These are phyloP conservation scores for Acholoe squamosa DNA, from an alignment of 2,888 invertebrate species.

Conservation along the genomic window DNA sequence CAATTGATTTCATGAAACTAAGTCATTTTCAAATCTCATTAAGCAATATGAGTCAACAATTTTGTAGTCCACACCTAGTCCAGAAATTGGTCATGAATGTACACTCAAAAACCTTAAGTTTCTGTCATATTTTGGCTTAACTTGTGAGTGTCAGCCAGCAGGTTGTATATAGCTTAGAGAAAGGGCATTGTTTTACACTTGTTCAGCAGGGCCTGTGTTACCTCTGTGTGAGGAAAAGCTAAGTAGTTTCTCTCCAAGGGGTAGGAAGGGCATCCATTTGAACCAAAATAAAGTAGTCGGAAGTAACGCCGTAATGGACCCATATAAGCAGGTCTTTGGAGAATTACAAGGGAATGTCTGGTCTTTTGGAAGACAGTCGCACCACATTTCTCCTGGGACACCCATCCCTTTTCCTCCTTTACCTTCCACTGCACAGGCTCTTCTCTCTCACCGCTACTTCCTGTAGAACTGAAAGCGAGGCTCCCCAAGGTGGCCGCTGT, in stretches of 20 bases:
- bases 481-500: not conserved
- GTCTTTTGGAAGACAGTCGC: conserved; percentile 34
- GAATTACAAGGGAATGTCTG: not conserved
- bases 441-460: not conserved
- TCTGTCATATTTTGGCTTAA: no score
- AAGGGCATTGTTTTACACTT: no score
- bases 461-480: conserved; percentile 5
- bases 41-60: no score
- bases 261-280: not conserved
- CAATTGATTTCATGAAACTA: no score
- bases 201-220: not conserved
- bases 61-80: no score
- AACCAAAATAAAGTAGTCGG: not conserved
- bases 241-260: not conserved
- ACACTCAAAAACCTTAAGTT: no score
- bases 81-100: no score
- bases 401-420: not conserved
- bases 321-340: not conserved
- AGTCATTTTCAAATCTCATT: no score
- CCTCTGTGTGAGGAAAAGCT: not conserved
- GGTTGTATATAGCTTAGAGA: no score
- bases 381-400: not conserved
- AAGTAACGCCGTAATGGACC: not conserved
- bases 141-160: no score
- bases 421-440: not conserved